A percentile compares a stretch with the other conserved stretches of the same genome.
Evolutionary conservation across 1,140 invertebrate species (phyloP).

Genomic region (Bombus waltoni): DNA sequence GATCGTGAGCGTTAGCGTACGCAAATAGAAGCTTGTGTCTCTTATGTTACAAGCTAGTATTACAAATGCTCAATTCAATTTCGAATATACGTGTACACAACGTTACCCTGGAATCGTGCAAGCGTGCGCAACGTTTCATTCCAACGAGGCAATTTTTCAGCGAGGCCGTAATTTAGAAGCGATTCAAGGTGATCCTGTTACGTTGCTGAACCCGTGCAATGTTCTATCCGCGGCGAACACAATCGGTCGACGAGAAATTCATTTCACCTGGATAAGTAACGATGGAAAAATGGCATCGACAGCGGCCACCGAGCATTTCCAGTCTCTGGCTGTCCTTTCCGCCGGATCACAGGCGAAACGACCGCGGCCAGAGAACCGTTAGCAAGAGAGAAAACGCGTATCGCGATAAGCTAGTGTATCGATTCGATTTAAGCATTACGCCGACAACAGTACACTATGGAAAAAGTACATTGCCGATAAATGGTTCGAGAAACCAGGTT

Average conservation of each 20-base stretch:
- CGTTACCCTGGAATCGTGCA: background rate
- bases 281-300: background rate
- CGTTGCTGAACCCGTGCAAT: background rate
- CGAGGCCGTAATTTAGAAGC: slow-evolving; percentile 1
- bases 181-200: slow-evolving; percentile 7
- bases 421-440: slow-evolving; percentile 12
- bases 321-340: background rate
- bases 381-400: background rate
- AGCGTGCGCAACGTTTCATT: background rate
- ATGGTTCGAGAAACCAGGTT: background rate
- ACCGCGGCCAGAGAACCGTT: background rate
- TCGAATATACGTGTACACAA: background rate
- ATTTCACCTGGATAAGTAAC: background rate
- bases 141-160: background rate
- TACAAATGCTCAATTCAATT: too few species aligned
- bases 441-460: too few species aligned
- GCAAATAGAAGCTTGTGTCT: too few species aligned
- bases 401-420: slow-evolving; percentile 14
- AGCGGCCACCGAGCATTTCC: slow-evolving; percentile 1
- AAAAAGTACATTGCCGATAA: background rate
- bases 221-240: background rate
- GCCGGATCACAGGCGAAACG: background rate
- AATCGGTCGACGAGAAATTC: slow-evolving; percentile 7
- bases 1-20: too few species aligned
- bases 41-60: too few species aligned